Conservation (phyloP, 2,797 vertebrate genomes). For the Phalanger gymnotis region DNA sequence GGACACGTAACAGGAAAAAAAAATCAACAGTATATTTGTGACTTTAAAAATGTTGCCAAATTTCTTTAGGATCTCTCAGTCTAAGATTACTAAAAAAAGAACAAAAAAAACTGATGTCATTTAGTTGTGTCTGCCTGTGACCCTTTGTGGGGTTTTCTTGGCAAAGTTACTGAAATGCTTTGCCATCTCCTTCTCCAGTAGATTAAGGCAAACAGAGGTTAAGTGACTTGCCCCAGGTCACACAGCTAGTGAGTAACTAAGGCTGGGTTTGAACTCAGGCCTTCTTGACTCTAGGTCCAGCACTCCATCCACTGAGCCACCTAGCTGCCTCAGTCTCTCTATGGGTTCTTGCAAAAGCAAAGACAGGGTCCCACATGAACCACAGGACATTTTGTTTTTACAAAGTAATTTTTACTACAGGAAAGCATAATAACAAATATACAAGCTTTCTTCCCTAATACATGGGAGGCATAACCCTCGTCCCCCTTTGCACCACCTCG, state of each 20-base stretch:
- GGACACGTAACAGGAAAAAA: not conserved
- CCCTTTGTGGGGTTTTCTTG: not conserved
- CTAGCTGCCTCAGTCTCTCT: not conserved
- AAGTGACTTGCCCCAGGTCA: not conserved
- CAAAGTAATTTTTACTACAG: too few relatives aligned
- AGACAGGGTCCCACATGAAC: not conserved
- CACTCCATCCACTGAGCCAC: too few relatives aligned
- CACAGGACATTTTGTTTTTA: not conserved
- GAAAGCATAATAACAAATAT: too few relatives aligned
- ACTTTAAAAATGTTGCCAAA: not conserved
- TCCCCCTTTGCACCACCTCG: not conserved
- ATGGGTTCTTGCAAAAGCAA: not conserved
- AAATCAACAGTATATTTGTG: not conserved
- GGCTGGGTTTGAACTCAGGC: not conserved
- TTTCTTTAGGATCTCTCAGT: not conserved
- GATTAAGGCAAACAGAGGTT: not conserved
- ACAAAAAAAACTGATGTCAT: too few relatives aligned
- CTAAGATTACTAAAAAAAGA: not conserved
- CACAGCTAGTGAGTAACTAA: not conserved
- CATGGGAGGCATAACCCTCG: not conserved
- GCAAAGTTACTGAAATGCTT: not conserved
- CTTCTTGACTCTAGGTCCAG: not conserved
- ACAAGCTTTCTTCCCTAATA: not conserved
- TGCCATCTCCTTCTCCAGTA: not conserved
- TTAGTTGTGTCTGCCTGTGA: not conserved